Percentiles rank a stretch among this genome's conserved stretches.
phyloP scores from a whole-genome alignment of 2,113 vertebrate species.

The Psilopsiagon aurifrons region DNA sequence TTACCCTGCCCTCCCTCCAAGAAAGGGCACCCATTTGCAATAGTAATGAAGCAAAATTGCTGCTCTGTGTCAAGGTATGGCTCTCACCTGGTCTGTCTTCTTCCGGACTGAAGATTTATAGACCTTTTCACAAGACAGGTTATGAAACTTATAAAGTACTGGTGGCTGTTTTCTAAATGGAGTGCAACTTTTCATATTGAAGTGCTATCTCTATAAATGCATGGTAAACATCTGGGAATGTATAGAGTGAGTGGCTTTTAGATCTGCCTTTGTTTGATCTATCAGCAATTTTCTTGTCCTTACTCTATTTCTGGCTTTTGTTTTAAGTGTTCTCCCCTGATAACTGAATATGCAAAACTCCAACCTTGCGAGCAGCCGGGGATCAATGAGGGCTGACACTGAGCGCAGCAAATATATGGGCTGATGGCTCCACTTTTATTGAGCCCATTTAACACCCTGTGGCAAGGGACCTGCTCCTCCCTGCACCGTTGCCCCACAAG shows the following conservation, averaged over 20 bases:
- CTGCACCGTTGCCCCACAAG: not conserved
- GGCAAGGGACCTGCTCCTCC: not conserved
- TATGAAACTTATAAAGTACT: not conserved
- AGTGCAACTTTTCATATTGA: not conserved
- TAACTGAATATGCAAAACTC: conserved; percentile 8
- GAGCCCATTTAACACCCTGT: not conserved
- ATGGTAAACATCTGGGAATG: not conserved
- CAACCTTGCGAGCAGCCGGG: not conserved
- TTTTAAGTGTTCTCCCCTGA: not conserved
- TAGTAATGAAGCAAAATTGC: not conserved
- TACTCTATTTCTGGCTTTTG: not conserved
- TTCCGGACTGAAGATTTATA: not conserved
- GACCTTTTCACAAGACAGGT: not conserved
- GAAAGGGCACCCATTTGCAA: not conserved
- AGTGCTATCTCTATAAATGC: not conserved
- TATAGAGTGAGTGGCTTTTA: not conserved
- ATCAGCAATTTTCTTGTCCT: not conserved
- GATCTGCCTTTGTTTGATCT: not conserved
- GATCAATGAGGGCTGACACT: not conserved
- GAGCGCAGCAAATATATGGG: not conserved
- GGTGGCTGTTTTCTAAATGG: not conserved
- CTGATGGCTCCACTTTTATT: not conserved
- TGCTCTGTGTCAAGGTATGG: not conserved
- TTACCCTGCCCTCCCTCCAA: not conserved
- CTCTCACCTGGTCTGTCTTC: not conserved